A percentile compares a stretch with the other conserved stretches of the same genome.
Evolutionary conservation across 2,113 vertebrate species (phyloP).

Genomic region (Ceyx melanurus): DNA sequence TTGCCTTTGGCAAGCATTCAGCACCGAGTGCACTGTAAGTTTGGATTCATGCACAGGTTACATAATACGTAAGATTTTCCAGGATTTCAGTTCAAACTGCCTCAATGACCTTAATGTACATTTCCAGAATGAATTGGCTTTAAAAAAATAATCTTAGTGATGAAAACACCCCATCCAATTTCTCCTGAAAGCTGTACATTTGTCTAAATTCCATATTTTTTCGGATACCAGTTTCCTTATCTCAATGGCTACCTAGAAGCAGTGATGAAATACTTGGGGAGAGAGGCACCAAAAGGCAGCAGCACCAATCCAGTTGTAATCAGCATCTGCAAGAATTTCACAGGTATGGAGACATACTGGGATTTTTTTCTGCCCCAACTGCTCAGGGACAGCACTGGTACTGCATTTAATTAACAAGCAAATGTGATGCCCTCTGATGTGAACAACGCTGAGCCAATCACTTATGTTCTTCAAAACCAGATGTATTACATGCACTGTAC

Average conservation of each 20-base stretch:
- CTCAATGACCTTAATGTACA: neutral
- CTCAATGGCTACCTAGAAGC: neutral
- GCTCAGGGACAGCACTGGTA: conserved; percentile 70
- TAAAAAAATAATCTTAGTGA: conserved; percentile 3
- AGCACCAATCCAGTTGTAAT: conserved; percentile 48
- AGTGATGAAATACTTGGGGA: neutral
- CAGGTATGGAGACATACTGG: conserved; percentile 60
- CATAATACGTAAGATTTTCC: conserved; percentile 4
- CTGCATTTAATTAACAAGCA: conserved; percentile 80
- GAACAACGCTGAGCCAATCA: conserved; percentile 71
- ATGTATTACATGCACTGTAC: conserved; percentile 64
- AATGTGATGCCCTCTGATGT: conserved; percentile 72
- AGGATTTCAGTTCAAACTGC: conserved; percentile 9
- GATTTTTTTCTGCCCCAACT: conserved; percentile 50
- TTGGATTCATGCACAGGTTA: conserved; percentile 19
- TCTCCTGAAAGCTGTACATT: conserved; percentile 19
- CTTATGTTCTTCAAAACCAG: conserved; percentile 69
- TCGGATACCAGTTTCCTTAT: conserved; percentile 10
- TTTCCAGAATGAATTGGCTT: conserved; percentile 26
- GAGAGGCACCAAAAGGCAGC: neutral
- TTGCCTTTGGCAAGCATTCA: conserved; percentile 2
- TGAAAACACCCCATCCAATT: conserved; percentile 49
- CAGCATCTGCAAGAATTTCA: conserved; percentile 67
- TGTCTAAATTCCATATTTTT: neutral
- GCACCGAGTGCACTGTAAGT: neutral